Evolutionary conservation across 2,797 vertebrate genomes (phyloP).

Genomic region (Centropyge bicolor): DNA sequence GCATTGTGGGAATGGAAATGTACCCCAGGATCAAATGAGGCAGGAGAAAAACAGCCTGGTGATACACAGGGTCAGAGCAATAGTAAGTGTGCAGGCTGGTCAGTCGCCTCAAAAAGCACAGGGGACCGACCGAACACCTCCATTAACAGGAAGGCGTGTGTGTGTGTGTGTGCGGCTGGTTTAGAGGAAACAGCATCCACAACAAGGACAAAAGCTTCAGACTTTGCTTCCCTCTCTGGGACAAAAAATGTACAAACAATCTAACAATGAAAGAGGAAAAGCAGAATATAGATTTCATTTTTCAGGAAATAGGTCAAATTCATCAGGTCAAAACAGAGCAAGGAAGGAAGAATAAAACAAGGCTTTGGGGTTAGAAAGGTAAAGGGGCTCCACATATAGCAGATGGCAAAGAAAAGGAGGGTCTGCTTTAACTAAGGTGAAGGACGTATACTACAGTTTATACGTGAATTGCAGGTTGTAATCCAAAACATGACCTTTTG

Average conservation of each 20-base stretch:
- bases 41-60: constrained; percentile 49
- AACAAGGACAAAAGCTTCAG: constrained; percentile 61
- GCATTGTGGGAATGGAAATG: constrained; percentile 66
- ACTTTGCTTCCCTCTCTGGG: constrained; percentile 60
- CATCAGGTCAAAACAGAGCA: constrained; percentile 34
- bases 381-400: neutral
- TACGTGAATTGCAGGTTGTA: neutral
- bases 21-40: constrained; percentile 57
- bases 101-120: constrained; percentile 46
- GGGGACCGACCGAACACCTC: constrained; percentile 67
- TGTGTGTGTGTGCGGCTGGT: neutral
- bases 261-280: constrained; percentile 76
- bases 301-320: constrained; percentile 64
- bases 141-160: constrained; percentile 64
- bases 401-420: neutral
- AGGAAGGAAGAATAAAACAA: constrained; percentile 45
- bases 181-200: constrained; percentile 63
- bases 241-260: constrained; percentile 54
- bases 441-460: neutral
- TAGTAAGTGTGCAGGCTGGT: constrained; percentile 26
- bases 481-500: constrained; percentile 3
- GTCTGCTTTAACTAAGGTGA: neutral
- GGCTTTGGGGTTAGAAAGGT: neutral
- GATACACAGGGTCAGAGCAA: constrained; percentile 39
- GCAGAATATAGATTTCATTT: constrained; percentile 73